phyloP scores from a whole-genome alignment of 2,888 invertebrate species.

The Ophion obscuratus region DNA sequence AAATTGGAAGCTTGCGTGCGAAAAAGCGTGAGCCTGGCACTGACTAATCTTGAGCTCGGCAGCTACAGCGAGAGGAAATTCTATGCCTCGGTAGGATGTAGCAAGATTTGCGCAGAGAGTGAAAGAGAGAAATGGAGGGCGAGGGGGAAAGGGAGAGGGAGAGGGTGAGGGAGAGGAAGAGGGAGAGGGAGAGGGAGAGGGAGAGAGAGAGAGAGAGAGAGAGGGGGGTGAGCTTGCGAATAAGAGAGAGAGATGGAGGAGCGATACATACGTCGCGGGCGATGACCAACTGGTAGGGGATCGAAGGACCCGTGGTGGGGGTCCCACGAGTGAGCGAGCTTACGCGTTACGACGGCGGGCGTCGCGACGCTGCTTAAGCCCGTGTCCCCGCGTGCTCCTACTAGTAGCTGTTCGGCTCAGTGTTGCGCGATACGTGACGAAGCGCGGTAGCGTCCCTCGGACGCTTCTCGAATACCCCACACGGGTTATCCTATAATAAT shows the following conservation, averaged over 20 bases:
- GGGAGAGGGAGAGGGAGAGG: slow-evolving; percentile 9
- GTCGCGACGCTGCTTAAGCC: slow-evolving; percentile 49
- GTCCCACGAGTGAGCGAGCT: slow-evolving; percentile 31
- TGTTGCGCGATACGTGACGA: slow-evolving; percentile 54
- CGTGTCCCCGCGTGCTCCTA: slow-evolving; percentile 24
- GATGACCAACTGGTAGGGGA: slow-evolving; percentile 1
- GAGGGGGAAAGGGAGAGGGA: not conserved
- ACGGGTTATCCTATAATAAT: too few relatives aligned
- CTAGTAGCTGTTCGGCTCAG: slow-evolving; percentile 47
- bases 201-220: not conserved
- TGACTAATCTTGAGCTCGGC: slow-evolving; percentile 10
- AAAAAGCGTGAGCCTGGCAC: slow-evolving; percentile 16
- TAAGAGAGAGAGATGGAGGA: slow-evolving; percentile 2
- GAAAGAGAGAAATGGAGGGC: not conserved
- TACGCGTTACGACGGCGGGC: slow-evolving; percentile 53
- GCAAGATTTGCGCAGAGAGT: too few relatives aligned
- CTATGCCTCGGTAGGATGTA: not conserved
- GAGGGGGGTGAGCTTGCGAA: not conserved
- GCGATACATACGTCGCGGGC: not conserved
- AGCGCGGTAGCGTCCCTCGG: slow-evolving; percentile 54
- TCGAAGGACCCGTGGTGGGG: slow-evolving; percentile 1
- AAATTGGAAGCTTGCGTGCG: not conserved
- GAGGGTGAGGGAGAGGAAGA: not conserved
- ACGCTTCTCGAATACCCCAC: slow-evolving; percentile 43
- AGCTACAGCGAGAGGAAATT: slow-evolving; percentile 12